Base-by-base conservation (phyloP, 2,888 invertebrate genomes). In the Prostheceraeus crozeri region DNA sequence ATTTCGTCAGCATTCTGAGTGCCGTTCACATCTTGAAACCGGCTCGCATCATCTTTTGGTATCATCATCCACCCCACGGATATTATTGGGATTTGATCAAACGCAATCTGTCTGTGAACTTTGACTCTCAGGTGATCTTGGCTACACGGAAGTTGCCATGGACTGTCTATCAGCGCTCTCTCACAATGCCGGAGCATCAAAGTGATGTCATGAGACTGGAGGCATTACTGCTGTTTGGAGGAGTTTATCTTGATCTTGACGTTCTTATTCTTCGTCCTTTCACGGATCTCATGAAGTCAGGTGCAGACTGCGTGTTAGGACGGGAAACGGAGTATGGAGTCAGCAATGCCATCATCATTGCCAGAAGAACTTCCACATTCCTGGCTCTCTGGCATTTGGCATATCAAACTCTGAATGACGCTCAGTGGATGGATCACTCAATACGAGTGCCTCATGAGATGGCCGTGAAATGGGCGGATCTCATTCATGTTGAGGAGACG, bases 381-480 rank as follows among this genome's bases (percentile, higher is more conserved):
- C 36, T 36, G 36, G 36, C 36, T 2, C 16, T 36, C 19, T 36
- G 36, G 36, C 36, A 36, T 23, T 19, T 23, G 3, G 36, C 36
- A 4, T 36, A 36, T 4, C 36, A 36, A 19, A 19, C 19, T 16
- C 19, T 36, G 19, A 36, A 36, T 23, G 36, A 36, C 6, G 36
- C 16, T 16, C 19, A 16, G 4, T 36, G 36, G 36, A 19, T 16
- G 2, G 36, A 36, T 2, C 36, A 36, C 36, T 36, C 36, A 4
- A 19, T 36, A 19, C 16, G 19, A 19, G 19, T 36, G 2, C 36
- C 36, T 2, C 2, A 4, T 23, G 3, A 16, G 3, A 36, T 36
- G 4, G 19, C 16, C 4, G 36, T 23, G 19, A 19, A 16, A 2
- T 36, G 16, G 19, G 19, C 36, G 36, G 36, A 36, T 4, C 36